A percentile compares a stretch with the other conserved stretches of the same genome.
These are phyloP conservation scores for Euthynnus affinis DNA, from an alignment of 2,797 vertebrate species.

Conservation along the genomic window DNA sequence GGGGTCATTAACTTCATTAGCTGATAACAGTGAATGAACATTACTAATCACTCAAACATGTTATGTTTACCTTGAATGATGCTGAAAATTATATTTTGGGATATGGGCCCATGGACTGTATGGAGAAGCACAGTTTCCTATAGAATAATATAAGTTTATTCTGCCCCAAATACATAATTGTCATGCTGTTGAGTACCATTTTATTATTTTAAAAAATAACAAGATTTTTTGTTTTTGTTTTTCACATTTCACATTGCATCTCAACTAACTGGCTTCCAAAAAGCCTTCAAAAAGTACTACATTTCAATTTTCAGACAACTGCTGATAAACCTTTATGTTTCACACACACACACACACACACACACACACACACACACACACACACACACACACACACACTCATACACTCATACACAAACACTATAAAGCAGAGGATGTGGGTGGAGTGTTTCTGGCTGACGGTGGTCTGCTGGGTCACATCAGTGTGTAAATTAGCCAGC, in stretches of 20 bases:
- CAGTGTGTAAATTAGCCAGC: constrained; percentile 72
- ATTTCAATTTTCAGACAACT: background rate
- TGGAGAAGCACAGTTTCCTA: background rate
- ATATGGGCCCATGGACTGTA: background rate
- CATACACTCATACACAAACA: constrained; percentile 24
- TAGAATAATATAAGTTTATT: background rate
- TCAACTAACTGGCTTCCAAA: background rate
- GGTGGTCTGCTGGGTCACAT: constrained; percentile 56
- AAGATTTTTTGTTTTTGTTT: background rate
- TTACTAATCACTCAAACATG: background rate
- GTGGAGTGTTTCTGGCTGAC: background rate
- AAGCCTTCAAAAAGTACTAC: background rate
- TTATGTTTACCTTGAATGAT: background rate
- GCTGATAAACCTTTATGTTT: background rate
- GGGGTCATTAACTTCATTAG: background rate
- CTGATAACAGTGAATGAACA: background rate
- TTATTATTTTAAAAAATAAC: background rate
- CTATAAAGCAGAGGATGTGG: background rate
- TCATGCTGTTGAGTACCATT: background rate
- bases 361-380: constrained; percentile 22
- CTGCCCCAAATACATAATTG: background rate
- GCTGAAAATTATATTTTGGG: background rate
- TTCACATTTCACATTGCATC: background rate
- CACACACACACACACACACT: constrained; percentile 25
- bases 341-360: background rate